Percentiles rank a stretch among this genome's conserved stretches.
Evolutionary conservation across 2,113 vertebrate genomes (phyloP).

Genomic region (Tupaia tana): DNA sequence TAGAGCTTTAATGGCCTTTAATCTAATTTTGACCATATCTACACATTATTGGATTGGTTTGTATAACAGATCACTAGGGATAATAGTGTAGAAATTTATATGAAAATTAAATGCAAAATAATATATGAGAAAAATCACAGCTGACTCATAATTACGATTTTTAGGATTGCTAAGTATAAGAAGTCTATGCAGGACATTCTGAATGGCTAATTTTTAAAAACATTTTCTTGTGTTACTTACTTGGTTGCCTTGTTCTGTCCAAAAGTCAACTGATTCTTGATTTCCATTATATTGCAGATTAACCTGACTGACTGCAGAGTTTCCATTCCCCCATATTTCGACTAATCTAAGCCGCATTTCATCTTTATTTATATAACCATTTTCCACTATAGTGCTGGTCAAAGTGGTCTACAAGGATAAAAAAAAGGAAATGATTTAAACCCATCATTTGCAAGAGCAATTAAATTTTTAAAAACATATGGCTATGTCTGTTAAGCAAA

Average conservation of each 20-base stretch:
- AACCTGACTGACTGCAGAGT: neutral
- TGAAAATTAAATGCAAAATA: neutral
- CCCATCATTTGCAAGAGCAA: neutral
- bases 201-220: neutral
- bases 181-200: neutral
- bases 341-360: conserved; percentile 85
- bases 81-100: neutral
- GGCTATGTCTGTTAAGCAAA: neutral
- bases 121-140: neutral
- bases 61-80: neutral
- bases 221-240: conserved; percentile 78
- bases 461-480: neutral
- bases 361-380: conserved; percentile 54
- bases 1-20: neutral
- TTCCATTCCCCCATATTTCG: conserved; percentile 87
- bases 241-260: conserved; percentile 53
- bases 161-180: neutral
- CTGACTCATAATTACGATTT: neutral
- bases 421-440: conserved; percentile 43
- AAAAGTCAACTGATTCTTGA: rapidly evolving
- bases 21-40: neutral
- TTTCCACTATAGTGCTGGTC: conserved; percentile 16
- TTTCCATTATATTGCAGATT: neutral
- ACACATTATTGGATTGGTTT: neutral
- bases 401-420: conserved; percentile 83